A percentile compares a stretch with the other conserved stretches of the same genome.
Conservation (phyloP, 1,140 invertebrate genomes). For the Macrotrachela quadricornifera region DNA sequence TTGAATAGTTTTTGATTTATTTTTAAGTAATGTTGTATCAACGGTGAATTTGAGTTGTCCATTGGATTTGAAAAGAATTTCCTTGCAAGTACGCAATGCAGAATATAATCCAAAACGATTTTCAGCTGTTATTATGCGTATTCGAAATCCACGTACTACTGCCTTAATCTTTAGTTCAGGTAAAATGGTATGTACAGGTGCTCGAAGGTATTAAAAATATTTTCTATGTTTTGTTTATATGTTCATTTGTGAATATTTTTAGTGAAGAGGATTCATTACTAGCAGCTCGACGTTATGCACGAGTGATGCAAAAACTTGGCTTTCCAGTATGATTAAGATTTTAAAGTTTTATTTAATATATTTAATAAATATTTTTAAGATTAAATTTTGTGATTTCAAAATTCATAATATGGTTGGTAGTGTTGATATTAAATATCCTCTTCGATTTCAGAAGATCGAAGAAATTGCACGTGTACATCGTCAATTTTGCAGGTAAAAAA, state of each 20-base stretch:
- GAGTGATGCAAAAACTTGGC: slow-evolving; percentile 95
- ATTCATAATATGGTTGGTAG: slow-evolving; percentile 99
- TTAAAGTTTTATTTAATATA: slow-evolving; percentile 23
- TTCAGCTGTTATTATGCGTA: slow-evolving; percentile 98
- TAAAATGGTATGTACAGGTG: slow-evolving; percentile 99
- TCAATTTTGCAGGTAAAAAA: background rate
- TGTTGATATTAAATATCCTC: slow-evolving; percentile 97
- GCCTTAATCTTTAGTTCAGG: slow-evolving; percentile 97
- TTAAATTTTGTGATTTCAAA: slow-evolving; percentile 97
- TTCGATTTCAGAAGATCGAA: slow-evolving; percentile 84
- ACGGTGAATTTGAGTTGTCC: slow-evolving; percentile 81
- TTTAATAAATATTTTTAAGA: slow-evolving; percentile 36
- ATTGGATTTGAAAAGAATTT: slow-evolving; percentile 52
- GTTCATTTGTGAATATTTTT: too few relatives aligned
- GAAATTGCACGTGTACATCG: slow-evolving; percentile 58
- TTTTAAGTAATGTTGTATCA: slow-evolving; percentile 48
- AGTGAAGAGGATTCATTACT: slow-evolving; percentile 86
- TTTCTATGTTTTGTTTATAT: too few relatives aligned
- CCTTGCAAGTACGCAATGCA: slow-evolving; percentile 90
- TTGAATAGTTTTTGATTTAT: too few relatives aligned
- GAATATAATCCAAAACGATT: slow-evolving; percentile 99
- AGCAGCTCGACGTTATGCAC: slow-evolving; percentile 89
- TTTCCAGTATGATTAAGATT: slow-evolving; percentile 46
- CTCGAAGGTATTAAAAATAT: too few relatives aligned
- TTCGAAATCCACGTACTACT: slow-evolving; percentile 88